Evolutionary conservation across 1,140 invertebrate species (phyloP), one percentile per base, ranked within the genome.

Genomic region (Liolophura sinensis): DNA sequence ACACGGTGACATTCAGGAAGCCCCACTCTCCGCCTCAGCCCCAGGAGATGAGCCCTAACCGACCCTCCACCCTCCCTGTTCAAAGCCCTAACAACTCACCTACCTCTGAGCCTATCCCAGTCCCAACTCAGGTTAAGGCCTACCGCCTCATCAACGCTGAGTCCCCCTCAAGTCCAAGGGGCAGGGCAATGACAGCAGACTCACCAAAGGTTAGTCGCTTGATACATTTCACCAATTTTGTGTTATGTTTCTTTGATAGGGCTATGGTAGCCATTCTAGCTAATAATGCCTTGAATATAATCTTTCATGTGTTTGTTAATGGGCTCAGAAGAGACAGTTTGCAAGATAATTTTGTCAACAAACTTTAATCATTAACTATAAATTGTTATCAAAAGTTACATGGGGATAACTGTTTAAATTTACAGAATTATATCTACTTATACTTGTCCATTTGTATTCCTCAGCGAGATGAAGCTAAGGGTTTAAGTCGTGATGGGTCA

Each of bases 71-170:
- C 11, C 67, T 81, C 27, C 73, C 72, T 55, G 74, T 73, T 65
- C 67, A 62, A 55, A 65, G 57, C 20, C 69, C 71, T 15, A 60
- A 60, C 12, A 61, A 67, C 24, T 64, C 70, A 14, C 66, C 71
- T 12, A 68, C 73, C 11, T 73, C 78, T 20, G 68, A 92, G 78
- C 91, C 91, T 1, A 91, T 93, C 64, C 92, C 92, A 12, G 92
- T 94, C 24, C 92, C 92, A 18, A 89, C 90, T 11, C 91, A 91
- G 75, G 86, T 88, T 59, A 85, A 86, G 71, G 85, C 81, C 64
- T 88, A 83, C 63, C 86, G 73, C 76, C 1, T 71, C 73, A 18
- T 31, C 71, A 15, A 75, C 70, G 62, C 74, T 74, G 57, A 40
- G 31, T 74, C 76, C 0, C 74, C 73, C 12, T 31, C 71, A 12